phyloP scores from a whole-genome alignment of 2,113 vertebrate species.

The Syngnathoides biaculeatus region DNA sequence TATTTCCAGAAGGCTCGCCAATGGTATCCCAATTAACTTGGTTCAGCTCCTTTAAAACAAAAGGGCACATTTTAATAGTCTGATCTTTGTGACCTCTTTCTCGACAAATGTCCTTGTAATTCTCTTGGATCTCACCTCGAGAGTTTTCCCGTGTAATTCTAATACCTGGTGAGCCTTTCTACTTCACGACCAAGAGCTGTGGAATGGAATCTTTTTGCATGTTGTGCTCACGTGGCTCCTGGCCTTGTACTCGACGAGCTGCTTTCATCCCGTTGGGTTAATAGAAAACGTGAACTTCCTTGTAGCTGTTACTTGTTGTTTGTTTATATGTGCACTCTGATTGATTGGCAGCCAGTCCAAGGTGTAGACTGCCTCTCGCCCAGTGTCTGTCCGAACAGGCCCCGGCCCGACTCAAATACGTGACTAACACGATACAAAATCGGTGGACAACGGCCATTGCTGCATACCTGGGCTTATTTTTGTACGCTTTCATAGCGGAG shows the following conservation, averaged over 20 bases:
- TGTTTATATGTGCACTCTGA: too few species aligned
- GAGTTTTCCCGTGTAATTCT: neutral
- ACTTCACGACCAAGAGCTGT: too few species aligned
- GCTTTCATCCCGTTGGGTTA: too few species aligned
- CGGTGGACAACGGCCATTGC: neutral
- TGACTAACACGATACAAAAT: neutral
- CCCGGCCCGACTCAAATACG: neutral
- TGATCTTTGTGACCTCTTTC: neutral
- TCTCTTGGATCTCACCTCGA: neutral
- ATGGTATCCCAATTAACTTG: neutral
- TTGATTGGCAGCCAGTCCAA: too few species aligned
- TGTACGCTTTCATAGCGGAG: conserved; percentile 27
- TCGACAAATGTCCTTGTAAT: neutral
- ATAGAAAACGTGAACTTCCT: too few species aligned
- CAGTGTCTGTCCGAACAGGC: too few species aligned
- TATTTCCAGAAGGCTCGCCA: neutral
- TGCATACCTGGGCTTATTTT: neutral
- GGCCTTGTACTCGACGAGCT: too few species aligned
- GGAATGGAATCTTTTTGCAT: neutral
- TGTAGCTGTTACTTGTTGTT: too few species aligned
- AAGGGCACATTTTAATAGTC: neutral
- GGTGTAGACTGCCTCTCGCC: too few species aligned
- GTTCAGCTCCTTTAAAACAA: neutral
- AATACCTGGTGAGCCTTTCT: too few species aligned
- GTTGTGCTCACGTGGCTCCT: neutral